Conservation (phyloP, 2,113 vertebrate genomes). For the Fukomys damarensis region DNA sequence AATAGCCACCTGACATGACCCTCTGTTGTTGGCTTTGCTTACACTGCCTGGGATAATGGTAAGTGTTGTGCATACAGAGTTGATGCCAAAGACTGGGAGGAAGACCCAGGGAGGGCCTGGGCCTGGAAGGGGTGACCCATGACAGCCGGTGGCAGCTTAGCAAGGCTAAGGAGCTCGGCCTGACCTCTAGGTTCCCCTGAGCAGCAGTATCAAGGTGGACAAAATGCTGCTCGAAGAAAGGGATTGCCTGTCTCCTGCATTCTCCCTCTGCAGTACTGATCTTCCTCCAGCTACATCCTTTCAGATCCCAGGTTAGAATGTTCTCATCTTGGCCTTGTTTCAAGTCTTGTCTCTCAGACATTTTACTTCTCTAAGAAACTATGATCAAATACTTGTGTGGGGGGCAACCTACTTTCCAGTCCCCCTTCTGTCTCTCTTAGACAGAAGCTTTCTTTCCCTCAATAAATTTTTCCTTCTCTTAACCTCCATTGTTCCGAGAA, state of each 20-base stretch:
- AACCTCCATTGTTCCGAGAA: no score
- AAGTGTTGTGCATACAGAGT: neutral
- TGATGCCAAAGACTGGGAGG: neutral
- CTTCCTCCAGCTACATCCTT: neutral
- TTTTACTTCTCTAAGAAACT: neutral
- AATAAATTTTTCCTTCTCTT: no score
- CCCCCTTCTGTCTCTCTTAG: no score
- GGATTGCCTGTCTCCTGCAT: neutral
- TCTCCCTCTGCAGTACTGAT: neutral
- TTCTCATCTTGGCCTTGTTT: neutral
- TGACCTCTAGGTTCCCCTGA: neutral
- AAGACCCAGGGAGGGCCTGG: neutral
- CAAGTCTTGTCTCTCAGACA: neutral
- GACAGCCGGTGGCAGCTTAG: neutral
- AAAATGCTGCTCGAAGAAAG: neutral
- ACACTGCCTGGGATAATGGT: neutral
- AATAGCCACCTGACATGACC: neutral
- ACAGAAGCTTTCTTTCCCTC: no score
- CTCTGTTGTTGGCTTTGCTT: neutral
- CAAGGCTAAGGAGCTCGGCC: no score
- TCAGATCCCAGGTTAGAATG: neutral
- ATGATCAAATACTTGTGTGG: neutral
- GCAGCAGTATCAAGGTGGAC: neutral
- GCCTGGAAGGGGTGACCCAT: accelerated
- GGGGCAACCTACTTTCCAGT: no score